Base-by-base conservation (phyloP, 2,888 invertebrate genomes). In the Deladenus siricidicola region DNA sequence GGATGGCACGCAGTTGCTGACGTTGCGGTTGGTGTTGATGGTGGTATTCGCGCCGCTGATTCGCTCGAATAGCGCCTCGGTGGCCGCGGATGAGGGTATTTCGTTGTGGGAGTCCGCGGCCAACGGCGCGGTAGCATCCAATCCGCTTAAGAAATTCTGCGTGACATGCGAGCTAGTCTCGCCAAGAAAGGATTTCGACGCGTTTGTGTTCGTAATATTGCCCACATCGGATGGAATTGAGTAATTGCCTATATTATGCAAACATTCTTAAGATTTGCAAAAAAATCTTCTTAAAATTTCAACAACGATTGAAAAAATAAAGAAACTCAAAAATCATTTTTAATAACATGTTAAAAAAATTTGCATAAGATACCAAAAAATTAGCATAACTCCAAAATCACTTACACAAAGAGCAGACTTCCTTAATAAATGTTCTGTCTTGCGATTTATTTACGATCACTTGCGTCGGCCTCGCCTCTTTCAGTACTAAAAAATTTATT, bases 401-500 rank as follows among this genome's bases (percentile, higher is more conserved):
- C 53, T 23, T 56, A 65, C 64, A 64, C 47, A 57, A 39, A 19
- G 30, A 34, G 19, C 65, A 57, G 19, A 65, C 23, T 4, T 29
- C 42, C 24, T 50, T 66, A 26, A 73, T 59, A 28, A 69, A 66
- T 21, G 59, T 56, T 6, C 68, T 51, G 55, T 72, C 72, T 48
- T 73, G 73, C 28, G 66, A 61, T 39, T 57, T 56, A 48, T 69
- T 71, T 1, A 60, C 67, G 8, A 75, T 55, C 23, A 75, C 69
- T 23, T 65, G 65, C 3, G 71, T 66, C 1, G 75, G 75, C 14
- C 67, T 64, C 3, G 72, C 63, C 55, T 68, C 64, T 4, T 72
- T 64, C 8, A 75, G 60, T 28, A 75, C 75, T 74, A 58, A 61
- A 70, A 65, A 48, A 10, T 64, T 19, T 42, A 59, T n/a, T n/a